These are phyloP conservation scores for Drosophila melanocephala DNA, from an alignment of 2,888 invertebrate genomes.

Conservation along the genomic window DNA sequence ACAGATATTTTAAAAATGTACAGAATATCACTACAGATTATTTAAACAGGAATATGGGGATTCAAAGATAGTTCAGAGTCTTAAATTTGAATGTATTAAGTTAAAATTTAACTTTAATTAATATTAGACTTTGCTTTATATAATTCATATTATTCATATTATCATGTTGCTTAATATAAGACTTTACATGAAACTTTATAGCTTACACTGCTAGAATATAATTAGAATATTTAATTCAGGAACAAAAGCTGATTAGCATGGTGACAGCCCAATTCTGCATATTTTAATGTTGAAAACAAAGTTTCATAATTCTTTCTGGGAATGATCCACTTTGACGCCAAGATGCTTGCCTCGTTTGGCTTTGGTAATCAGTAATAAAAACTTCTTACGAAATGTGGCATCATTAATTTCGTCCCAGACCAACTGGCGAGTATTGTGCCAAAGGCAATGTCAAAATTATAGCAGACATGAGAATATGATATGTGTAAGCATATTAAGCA, in stretches of 20 bases:
- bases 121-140: not conserved
- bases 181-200: not conserved
- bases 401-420: slow-evolving; percentile 48
- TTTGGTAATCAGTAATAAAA: slow-evolving; percentile 61
- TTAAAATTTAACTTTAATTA: not conserved
- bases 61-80: not conserved
- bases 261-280: slow-evolving; percentile 4
- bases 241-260: not conserved
- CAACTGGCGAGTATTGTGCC: slow-evolving; percentile 40
- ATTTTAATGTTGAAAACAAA: slow-evolving; percentile 18
- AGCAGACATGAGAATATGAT: slow-evolving; percentile 48
- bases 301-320: slow-evolving; percentile 36
- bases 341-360: slow-evolving; percentile 24
- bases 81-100: not conserved
- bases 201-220: not conserved
- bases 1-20: not conserved
- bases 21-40: not conserved
- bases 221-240: not conserved
- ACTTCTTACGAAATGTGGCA: slow-evolving; percentile 52
- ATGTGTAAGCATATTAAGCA: slow-evolving; percentile 51
- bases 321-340: slow-evolving; percentile 19
- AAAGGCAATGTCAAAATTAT: slow-evolving; percentile 60
- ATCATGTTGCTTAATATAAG: not conserved
- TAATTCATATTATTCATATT: not conserved
- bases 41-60: not conserved